Conservation (phyloP, 2,113 vertebrate genomes). For the Pygoscelis adeliae region DNA sequence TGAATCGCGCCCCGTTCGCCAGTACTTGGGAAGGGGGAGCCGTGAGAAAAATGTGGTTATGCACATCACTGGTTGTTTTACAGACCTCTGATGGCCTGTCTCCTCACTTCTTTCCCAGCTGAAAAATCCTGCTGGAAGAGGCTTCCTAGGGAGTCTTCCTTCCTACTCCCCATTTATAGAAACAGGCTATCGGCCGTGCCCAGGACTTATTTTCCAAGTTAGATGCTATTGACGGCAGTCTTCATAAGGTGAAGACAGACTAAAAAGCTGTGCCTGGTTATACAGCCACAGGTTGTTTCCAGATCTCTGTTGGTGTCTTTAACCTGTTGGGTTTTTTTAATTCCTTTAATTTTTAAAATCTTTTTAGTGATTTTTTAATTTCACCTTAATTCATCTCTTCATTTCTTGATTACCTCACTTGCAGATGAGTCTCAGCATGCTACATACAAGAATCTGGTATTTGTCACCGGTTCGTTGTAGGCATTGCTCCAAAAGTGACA, state of each 20-base stretch:
- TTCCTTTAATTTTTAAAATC: neutral
- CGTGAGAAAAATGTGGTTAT: neutral
- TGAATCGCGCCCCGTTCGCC: fast-evolving
- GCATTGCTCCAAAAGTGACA: neutral
- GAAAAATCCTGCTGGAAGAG: neutral
- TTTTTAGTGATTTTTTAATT: neutral
- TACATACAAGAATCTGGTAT: neutral
- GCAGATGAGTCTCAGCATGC: neutral
- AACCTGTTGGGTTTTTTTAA: neutral
- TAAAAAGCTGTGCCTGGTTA: neutral
- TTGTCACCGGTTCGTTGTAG: neutral
- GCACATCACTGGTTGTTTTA: neutral
- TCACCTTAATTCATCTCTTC: neutral
- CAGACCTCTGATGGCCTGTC: neutral
- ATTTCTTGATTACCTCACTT: neutral
- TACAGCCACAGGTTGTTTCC: neutral
- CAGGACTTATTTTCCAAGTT: neutral
- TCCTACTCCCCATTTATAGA: neutral
- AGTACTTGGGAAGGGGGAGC: neutral
- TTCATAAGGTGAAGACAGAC: neutral
- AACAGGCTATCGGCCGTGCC: neutral
- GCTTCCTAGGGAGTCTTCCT: neutral
- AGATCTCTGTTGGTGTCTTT: neutral
- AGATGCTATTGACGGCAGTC: neutral
- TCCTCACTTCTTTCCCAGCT: neutral